Evolutionary conservation across 2,888 invertebrate genomes (phyloP), one percentile per base, ranked within the genome.

Genomic region (Plemyria rubiginata): DNA sequence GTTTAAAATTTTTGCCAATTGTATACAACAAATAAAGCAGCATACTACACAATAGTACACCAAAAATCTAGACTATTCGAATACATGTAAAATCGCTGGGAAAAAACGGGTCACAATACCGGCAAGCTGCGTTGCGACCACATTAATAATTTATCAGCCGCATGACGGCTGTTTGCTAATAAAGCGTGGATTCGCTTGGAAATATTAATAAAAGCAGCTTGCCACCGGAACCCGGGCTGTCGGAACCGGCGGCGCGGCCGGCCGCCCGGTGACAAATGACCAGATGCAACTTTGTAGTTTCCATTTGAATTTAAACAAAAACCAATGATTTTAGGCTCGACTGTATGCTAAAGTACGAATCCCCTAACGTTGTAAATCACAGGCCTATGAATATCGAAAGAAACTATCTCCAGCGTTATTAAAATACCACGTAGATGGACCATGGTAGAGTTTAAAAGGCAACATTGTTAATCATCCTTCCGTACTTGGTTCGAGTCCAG

Each of bases 131-230:
- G 85, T 81, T 72, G 78, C 78, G 79, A 90, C 92, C 92, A 86
- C 92, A 90, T 92, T 92, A 91, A 92, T 92, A 92, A 92, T 92
- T 92, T 92, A 92, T 92, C 91, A 91, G 90, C 87, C 91, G 78
- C 86, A 89, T 91, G 92, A 92, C 92, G 88, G 87, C 87, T 91
- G 92, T 92, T 92, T 91, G 90, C 92, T 92, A 92, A 92, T 92
- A 92, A 92, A 92, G 90, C 92, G 88, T 83, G 84, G 88, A 88
- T 89, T 91, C 88, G 84, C 85, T 82, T 88, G 89, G 87, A 91
- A 92, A 92, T 92, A 92, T 92, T 91, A 92, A 92, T 92, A 92
- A 92, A 91, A 90, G 88, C 89, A 85, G 87, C 86, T 82, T 87
- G 89, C 87, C 84, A 80, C 81, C 85, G 87, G 88, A 87, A 87